Conservation (phyloP, 2,797 vertebrate species). For the Sebastes baramenuke region DNA sequence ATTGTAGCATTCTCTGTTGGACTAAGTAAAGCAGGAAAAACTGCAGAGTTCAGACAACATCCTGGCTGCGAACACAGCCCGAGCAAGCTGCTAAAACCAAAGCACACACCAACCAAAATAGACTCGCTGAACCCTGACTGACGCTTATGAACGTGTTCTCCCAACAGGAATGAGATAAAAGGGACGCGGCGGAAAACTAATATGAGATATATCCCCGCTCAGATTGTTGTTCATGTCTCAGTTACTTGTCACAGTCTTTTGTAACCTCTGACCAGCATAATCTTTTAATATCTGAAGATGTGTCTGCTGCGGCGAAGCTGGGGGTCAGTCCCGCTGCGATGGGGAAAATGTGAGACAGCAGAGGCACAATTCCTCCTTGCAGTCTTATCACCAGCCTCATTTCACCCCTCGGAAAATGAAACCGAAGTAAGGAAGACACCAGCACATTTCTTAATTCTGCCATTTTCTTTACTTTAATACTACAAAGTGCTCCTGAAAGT, state of each 20-base stretch:
- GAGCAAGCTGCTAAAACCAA: constrained; percentile 27
- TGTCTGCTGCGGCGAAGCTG: constrained; percentile 9
- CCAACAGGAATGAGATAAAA: constrained; percentile 47
- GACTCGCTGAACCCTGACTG: constrained; percentile 52
- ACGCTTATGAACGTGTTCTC: constrained; percentile 39
- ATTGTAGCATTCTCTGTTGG: constrained; percentile 6
- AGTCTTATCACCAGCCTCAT: constrained; percentile 81
- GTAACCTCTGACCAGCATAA: constrained; percentile 83
- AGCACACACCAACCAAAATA: constrained; percentile 31
- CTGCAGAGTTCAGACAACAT: constrained; percentile 14
- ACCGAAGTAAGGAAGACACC: constrained; percentile 46
- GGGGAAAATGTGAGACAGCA: constrained; percentile 75
- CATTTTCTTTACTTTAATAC: constrained; percentile 33
- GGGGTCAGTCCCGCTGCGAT: constrained; percentile 23
- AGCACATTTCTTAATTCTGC: constrained; percentile 17
- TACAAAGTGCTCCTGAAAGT: constrained; percentile 32
- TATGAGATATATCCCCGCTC: constrained; percentile 47
- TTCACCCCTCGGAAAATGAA: constrained; percentile 83
- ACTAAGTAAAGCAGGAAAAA: background rate
- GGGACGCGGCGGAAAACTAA: constrained; percentile 37
- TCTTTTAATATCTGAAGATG: constrained; percentile 84
- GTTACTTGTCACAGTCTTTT: constrained; percentile 81
- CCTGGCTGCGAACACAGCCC: background rate
- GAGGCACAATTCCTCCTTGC: constrained; percentile 46
- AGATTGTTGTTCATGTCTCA: constrained; percentile 58